Conservation (phyloP, 2,797 vertebrate genomes). For the Erithacus rubecula region DNA sequence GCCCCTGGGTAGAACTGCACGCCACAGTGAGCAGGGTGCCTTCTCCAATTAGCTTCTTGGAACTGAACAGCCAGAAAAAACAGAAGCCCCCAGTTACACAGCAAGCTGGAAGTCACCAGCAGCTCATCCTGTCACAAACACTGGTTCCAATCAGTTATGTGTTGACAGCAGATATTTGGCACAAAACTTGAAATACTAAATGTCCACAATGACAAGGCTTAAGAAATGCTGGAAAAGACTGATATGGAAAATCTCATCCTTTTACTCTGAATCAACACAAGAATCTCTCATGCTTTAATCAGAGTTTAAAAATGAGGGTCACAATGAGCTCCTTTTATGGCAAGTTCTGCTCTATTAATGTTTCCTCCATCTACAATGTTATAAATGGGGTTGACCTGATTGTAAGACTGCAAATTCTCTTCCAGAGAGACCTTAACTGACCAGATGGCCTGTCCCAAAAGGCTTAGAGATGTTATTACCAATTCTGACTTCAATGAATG, state of each 20-base stretch:
- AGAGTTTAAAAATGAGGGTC: background rate
- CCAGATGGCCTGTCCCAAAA: background rate
- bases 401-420: background rate
- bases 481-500: background rate
- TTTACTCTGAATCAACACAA: background rate
- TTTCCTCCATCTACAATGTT: background rate
- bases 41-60: conserved; percentile 2
- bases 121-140: background rate
- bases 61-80: background rate
- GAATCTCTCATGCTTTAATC: background rate
- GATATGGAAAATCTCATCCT: background rate
- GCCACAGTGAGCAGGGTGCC: background rate
- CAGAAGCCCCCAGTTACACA: background rate
- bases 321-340: background rate
- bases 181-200: background rate
- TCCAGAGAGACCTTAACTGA: background rate
- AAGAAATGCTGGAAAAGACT: background rate
- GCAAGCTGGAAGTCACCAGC: background rate
- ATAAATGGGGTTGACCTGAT: background rate
- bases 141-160: background rate
- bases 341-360: background rate
- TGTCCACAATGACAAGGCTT: background rate
- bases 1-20: conserved; percentile 5
- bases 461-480: background rate
- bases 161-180: background rate